Evolutionary conservation across 2,113 vertebrate genomes (phyloP).

Genomic region (Daboia siamensis): DNA sequence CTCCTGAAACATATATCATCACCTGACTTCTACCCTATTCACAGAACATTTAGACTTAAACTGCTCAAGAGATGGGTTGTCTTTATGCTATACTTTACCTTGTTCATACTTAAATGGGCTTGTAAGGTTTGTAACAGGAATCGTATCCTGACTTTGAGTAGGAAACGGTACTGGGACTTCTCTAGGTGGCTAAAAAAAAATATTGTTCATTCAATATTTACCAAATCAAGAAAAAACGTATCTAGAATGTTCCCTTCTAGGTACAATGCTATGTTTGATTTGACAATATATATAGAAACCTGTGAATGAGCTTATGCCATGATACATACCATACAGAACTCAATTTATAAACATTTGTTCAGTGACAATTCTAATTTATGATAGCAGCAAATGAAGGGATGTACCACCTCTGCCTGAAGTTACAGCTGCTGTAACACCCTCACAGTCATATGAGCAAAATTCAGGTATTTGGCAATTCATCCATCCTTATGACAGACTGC

Average conservation of each 20-base stretch:
- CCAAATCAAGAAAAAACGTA: background rate
- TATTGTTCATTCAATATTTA: background rate
- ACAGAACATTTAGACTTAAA: background rate
- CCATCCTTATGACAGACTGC: background rate
- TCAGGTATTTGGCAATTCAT: background rate
- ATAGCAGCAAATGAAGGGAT: background rate
- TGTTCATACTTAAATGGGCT: slow-evolving; percentile 53
- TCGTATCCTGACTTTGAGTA: slow-evolving; percentile 6
- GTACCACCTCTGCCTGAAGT: background rate
- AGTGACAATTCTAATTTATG: background rate
- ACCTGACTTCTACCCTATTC: background rate
- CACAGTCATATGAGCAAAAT: background rate
- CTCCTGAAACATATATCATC: background rate
- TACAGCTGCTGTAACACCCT: background rate
- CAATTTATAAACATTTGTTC: background rate
- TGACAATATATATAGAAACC: background rate
- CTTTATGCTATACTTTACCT: slow-evolving; percentile 56
- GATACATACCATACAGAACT: background rate
- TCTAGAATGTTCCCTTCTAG: background rate
- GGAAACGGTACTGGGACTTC: slow-evolving; percentile 23
- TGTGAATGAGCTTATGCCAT: background rate
- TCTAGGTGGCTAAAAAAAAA: background rate
- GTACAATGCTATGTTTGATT: background rate
- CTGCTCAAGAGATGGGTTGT: background rate
- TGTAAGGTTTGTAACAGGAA: slow-evolving; percentile 49